Evolutionary conservation across 2,113 vertebrate species (phyloP), one percentile per base, ranked within the genome.

Genomic region (Glaucidium brasilianum): DNA sequence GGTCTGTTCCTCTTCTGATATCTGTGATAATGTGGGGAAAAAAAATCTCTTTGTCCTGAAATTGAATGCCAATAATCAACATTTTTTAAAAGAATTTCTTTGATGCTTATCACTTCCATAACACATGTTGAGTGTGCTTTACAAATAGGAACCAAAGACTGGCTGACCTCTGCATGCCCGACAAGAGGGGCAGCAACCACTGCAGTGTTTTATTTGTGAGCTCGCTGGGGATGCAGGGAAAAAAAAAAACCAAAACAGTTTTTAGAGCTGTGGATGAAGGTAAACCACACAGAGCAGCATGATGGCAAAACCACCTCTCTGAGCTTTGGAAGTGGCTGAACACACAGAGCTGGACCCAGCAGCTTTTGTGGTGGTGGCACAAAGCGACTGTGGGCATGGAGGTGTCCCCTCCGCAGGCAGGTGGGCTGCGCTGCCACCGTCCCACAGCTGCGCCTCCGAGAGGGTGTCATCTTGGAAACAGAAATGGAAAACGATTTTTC

Each of bases 161-260:
- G 37, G 11, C 41, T 66, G 68, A 55, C 18, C 58, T n/a, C 58
- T 8, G 27, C 12, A 1, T 13, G 35, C 32, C 66, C 8, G 1
- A 6, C 0, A 0, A 69, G 68, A 45, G 23, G 22, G 73, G 41
- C 32, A 52, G 75, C 25, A 14, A n/a, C 39, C 1, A 0, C 69
- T n/a, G 45, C 53, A 35, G 58, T 8, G 49, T 23, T 71, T 64
- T 32, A 8, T 43, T 47, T 67, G 63, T 74, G 47, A 95, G 74
- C 60, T 29, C 43, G 52, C 2, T 21, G 52, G 27, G 35, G 56
- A 15, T 1, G 6, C 5, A 34, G 59, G 43, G 43, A 45, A 29
- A 58, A 66, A 76, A 75, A 8, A 81, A 73, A n/a, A 3, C 49
- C 87, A 73, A n/a, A 3, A 43, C 87, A 64, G 32, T 27, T 69